phyloP scores from a whole-genome alignment of 2,113 vertebrate genomes.

The Apistogramma diplotaenia region DNA sequence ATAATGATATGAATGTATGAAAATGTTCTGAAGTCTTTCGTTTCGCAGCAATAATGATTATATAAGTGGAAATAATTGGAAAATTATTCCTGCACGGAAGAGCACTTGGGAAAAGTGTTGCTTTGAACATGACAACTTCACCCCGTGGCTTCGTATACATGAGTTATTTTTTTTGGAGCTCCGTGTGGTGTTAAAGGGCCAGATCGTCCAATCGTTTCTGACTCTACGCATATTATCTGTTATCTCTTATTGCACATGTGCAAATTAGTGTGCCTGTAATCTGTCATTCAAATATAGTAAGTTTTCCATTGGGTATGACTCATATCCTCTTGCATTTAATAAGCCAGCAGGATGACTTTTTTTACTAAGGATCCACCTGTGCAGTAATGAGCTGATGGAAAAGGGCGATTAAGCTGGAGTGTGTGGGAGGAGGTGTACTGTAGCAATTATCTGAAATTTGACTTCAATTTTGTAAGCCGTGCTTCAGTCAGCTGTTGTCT shows the following conservation, averaged over 20 bases:
- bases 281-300: background rate
- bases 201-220: background rate
- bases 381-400: constrained; percentile 22
- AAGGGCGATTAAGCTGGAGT: background rate
- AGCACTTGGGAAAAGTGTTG: background rate
- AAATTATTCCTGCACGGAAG: constrained; percentile 35
- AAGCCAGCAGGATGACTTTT: background rate
- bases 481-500: constrained; percentile 35
- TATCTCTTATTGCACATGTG: background rate
- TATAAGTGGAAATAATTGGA: constrained; percentile 34
- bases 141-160: constrained; percentile 7
- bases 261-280: background rate
- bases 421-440: constrained; percentile 27
- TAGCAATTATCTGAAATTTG: constrained; percentile 24
- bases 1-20: constrained; percentile 26
- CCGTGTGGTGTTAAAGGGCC: background rate
- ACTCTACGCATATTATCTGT: background rate
- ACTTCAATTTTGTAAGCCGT: background rate
- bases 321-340: background rate
- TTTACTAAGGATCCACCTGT: constrained; percentile 11
- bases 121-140: constrained; percentile 11
- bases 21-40: constrained; percentile 21
- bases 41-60: constrained; percentile 30
- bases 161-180: background rate
- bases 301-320: background rate